Conservation (phyloP, 1,140 invertebrate genomes). For the Leptinotarsa defecta region DNA sequence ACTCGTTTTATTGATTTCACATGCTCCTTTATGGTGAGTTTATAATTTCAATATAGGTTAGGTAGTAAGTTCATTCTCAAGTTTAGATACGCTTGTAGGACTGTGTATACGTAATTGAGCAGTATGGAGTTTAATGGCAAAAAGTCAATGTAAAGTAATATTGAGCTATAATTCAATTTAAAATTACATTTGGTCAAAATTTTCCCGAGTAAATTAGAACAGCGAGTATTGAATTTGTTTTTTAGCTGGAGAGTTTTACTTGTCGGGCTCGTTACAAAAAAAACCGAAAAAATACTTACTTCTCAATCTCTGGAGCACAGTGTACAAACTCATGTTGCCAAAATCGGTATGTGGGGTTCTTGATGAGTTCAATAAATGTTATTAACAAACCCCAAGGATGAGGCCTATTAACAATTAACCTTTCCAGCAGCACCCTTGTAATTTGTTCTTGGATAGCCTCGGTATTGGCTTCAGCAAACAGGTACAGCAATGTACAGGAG, state of each 20-base stretch:
- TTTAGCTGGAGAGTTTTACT: too few species aligned
- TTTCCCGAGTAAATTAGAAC: too few species aligned
- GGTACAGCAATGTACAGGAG: constrained; percentile 92
- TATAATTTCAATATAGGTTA: neutral
- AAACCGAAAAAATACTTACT: constrained; percentile 65
- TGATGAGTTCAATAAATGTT: constrained; percentile 98
- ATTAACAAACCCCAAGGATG: constrained; percentile 99
- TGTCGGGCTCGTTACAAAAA: neutral
- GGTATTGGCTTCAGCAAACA: constrained; percentile 97
- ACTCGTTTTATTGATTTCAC: neutral
- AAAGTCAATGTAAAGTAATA: too few species aligned
- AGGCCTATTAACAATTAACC: constrained; percentile 96
- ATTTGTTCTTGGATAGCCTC: constrained; percentile 92
- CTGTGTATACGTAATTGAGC: too few species aligned
- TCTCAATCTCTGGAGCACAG: constrained; percentile 98
- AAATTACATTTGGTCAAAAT: too few species aligned
- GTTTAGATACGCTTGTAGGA: neutral
- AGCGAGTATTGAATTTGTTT: too few species aligned
- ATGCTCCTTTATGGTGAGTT: neutral
- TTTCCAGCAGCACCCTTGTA: constrained; percentile 91
- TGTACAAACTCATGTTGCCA: constrained; percentile 99
- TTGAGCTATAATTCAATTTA: too few species aligned
- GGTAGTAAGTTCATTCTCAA: neutral
- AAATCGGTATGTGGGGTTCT: constrained; percentile 98
- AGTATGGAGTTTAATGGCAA: too few species aligned